A percentile compares a stretch with the other conserved stretches of the same genome.
Conservation (phyloP, 2,797 vertebrate genomes). For the Crenuchus spilurus region DNA sequence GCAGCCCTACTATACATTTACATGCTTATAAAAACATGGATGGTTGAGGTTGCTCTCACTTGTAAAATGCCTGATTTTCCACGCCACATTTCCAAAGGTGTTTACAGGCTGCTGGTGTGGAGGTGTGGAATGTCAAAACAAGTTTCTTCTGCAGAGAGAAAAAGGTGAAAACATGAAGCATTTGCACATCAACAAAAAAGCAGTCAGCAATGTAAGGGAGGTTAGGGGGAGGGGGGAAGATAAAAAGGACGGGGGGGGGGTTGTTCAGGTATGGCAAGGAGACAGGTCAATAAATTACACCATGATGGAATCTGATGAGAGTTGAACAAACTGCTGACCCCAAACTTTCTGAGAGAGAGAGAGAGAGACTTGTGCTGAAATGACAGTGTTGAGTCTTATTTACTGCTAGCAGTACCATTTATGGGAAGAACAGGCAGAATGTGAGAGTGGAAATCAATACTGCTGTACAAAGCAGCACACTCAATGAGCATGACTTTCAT, state of each 20-base stretch:
- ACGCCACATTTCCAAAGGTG: conserved; percentile 98
- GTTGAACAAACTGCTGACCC: conserved; percentile 47
- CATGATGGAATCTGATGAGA: conserved; percentile 46
- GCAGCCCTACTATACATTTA: not conserved
- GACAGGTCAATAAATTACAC: conserved; percentile 40
- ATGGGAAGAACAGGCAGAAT: conserved; percentile 20
- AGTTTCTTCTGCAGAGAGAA: conserved; percentile 90
- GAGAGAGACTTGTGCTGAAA: conserved; percentile 54
- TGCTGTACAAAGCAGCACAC: not conserved
- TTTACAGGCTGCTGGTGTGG: conserved; percentile 97
- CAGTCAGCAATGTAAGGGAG: conserved; percentile 28
- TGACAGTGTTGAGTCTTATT: conserved; percentile 45
- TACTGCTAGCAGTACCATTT: conserved; percentile 6
- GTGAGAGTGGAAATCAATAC: conserved; percentile 28
- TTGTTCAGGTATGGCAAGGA: conserved; percentile 3
- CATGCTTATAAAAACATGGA: not conserved
- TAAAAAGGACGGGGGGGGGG: not conserved
- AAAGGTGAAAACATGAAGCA: conserved; percentile 44
- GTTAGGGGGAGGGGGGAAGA: not conserved
- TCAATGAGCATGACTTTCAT: not conserved
- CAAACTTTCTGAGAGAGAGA: conserved; percentile 26
- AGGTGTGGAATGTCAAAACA: conserved; percentile 94
- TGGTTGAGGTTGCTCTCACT: conserved; percentile 77
- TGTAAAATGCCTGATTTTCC: conserved; percentile 99
- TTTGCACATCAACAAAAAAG: conserved; percentile 18